These are phyloP conservation scores for Epinephelus coioides DNA, from an alignment of 2,797 vertebrate genomes.

Conservation along the genomic window DNA sequence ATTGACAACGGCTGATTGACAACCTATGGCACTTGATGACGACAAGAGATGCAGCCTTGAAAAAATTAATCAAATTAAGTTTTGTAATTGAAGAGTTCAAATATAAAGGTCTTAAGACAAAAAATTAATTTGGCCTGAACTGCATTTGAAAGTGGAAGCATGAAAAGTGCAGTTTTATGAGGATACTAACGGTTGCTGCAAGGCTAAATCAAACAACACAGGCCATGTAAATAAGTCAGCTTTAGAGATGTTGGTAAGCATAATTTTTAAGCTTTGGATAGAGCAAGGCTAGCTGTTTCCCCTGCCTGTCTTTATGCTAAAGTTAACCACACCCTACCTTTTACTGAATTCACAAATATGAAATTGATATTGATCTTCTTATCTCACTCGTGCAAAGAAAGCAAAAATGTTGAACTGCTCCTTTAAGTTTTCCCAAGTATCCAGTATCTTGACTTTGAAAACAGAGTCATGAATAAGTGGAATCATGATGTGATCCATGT, in stretches of 20 bases:
- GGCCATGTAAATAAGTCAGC: no score
- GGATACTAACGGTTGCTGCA: no score
- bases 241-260: no score
- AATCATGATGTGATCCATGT: constrained; percentile 32
- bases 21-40: background rate
- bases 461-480: constrained; percentile 1
- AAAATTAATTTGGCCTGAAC: no score
- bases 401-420: constrained; percentile 1
- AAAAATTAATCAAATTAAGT: background rate
- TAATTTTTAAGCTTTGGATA: background rate
- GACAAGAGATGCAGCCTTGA: background rate
- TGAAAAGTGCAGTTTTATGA: no score
- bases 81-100: background rate
- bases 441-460: constrained; percentile 22
- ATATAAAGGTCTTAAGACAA: background rate
- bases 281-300: background rate
- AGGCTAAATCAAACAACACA: no score
- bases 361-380: background rate
- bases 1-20: background rate
- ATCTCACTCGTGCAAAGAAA: background rate
- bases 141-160: no score
- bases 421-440: constrained; percentile 6
- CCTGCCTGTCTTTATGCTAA: background rate
- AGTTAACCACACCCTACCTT: background rate
- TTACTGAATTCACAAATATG: background rate